Evolutionary conservation across 2,888 invertebrate species (phyloP).

Genomic region (Pinctada fucata): DNA sequence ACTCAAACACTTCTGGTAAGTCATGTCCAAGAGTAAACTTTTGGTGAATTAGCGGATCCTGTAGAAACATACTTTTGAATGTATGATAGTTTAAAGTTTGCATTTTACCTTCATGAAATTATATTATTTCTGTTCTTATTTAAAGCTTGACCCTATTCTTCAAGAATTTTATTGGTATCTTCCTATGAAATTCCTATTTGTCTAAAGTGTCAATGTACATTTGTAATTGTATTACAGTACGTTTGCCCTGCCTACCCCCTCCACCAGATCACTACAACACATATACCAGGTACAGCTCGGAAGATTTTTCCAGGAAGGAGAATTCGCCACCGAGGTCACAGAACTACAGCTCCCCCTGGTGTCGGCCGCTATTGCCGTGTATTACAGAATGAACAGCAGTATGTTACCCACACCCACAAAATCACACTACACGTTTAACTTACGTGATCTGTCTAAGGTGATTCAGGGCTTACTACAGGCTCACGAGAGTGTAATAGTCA

Average conservation of each 20-base stretch:
- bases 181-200: too few species aligned
- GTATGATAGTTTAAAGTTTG: too few species aligned
- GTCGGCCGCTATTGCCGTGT: constrained; percentile 74
- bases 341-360: constrained; percentile 73
- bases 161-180: too few species aligned
- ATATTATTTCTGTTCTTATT: too few species aligned
- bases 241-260: constrained; percentile 75
- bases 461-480: constrained; percentile 75
- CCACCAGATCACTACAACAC: constrained; percentile 75
- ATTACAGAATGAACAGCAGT: constrained; percentile 72
- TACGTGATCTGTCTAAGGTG: constrained; percentile 75
- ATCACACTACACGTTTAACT: constrained; percentile 77
- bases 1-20: constrained; percentile 75
- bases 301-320: constrained; percentile 74
- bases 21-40: not conserved
- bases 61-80: too few species aligned
- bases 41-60: too few species aligned
- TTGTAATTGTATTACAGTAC: too few species aligned
- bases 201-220: too few species aligned
- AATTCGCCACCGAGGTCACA: constrained; percentile 74
- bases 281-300: constrained; percentile 77
- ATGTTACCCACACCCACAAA: constrained; percentile 76
- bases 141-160: too few species aligned
- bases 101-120: too few species aligned
- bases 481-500: constrained; percentile 71